Conservation (phyloP, 2,113 vertebrate species). For the Megaceryle torquata region DNA sequence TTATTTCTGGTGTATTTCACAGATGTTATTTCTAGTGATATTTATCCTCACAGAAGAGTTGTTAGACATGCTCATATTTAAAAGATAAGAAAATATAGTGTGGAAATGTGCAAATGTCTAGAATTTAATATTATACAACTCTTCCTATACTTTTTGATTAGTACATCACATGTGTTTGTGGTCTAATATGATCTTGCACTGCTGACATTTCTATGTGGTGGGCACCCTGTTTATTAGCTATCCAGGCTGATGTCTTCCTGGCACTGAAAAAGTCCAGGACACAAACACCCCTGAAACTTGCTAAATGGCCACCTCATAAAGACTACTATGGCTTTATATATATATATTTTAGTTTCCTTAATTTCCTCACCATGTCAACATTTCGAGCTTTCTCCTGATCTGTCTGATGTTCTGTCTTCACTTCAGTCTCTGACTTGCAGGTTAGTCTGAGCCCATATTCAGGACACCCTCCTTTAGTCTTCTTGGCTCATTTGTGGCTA, state of each 20-base stretch:
- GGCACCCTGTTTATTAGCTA: neutral
- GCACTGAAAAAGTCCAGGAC: neutral
- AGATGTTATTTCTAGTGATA: neutral
- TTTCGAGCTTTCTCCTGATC: neutral
- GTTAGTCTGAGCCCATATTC: neutral
- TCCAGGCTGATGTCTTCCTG: neutral
- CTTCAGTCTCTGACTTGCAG: neutral
- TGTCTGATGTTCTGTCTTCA: neutral
- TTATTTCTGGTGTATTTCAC: neutral
- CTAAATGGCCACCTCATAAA: neutral
- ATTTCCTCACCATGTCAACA: neutral
- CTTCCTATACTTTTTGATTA: neutral
- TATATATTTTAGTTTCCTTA: neutral
- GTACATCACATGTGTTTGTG: neutral
- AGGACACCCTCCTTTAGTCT: neutral
- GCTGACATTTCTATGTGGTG: neutral
- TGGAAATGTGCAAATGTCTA: neutral
- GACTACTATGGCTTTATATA: neutral
- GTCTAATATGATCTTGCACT: neutral
- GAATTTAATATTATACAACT: neutral
- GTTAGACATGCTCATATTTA: neutral
- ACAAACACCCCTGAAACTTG: neutral
- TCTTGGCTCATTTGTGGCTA: neutral
- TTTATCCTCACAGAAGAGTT: neutral
- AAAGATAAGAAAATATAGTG: neutral